Evolutionary conservation across 2,113 vertebrate species (phyloP).

Genomic region (Chamaetylas fuelleborni): DNA sequence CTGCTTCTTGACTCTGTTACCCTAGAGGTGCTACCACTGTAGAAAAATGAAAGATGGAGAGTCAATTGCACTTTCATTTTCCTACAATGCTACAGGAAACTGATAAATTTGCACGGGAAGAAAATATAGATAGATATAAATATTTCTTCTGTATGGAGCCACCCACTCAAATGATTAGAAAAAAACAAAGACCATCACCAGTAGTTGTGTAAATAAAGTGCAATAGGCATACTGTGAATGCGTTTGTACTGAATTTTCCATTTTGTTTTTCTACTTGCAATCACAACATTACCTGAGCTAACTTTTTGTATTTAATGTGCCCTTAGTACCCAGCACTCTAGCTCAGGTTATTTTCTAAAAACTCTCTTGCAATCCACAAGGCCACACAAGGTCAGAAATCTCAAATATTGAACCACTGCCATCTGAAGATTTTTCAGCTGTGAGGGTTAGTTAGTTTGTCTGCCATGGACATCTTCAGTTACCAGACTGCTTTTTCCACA

Average conservation of each 20-base stretch:
- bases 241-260: not conserved
- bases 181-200: not conserved
- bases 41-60: not conserved
- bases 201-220: not conserved
- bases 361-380: not conserved
- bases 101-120: not conserved
- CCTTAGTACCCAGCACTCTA: not conserved
- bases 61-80: not conserved
- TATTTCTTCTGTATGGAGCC: not conserved
- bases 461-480: not conserved
- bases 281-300: not conserved
- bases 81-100: not conserved
- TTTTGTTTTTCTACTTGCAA: not conserved
- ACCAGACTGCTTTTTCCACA: not conserved
- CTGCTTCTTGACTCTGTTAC: not conserved
- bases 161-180: not conserved
- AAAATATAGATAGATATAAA: not conserved
- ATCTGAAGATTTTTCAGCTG: not conserved
- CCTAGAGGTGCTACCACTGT: fast-evolving
- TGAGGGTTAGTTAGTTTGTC: not conserved
- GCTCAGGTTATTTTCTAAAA: not conserved
- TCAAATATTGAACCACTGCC: not conserved
- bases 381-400: not conserved
- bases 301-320: not conserved
- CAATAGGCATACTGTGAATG: not conserved